phyloP scores from a whole-genome alignment of 2,888 invertebrate species.

The Mimachlamys varia region DNA sequence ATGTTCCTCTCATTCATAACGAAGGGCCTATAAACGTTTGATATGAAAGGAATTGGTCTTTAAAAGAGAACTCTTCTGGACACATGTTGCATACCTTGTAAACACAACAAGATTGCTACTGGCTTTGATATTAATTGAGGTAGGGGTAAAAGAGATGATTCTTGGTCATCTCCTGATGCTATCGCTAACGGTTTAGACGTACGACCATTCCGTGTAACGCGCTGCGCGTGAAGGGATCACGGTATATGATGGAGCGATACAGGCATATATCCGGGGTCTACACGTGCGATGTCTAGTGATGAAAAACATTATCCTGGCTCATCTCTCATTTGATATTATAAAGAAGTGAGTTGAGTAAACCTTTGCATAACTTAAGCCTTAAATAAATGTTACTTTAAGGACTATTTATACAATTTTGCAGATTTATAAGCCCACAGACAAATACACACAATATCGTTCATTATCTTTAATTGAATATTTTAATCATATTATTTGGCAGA shows the following conservation, averaged over 20 bases:
- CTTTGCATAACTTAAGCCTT: not conserved
- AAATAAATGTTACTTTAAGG: not conserved
- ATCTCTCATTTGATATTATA: not conserved
- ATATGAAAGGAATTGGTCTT: slow-evolving; percentile 34
- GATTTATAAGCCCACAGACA: too few relatives aligned
- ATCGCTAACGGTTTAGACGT: not conserved
- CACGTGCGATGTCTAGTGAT: not conserved
- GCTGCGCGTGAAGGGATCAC: not conserved
- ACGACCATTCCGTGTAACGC: not conserved
- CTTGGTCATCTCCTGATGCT: slow-evolving; percentile 6
- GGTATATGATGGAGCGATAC: not conserved
- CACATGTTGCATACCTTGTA: slow-evolving; percentile 8
- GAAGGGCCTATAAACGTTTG: slow-evolving; percentile 27
- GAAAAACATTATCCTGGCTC: not conserved
- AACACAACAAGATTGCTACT: not conserved
- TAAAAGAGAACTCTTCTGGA: not conserved
- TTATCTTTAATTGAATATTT: too few relatives aligned
- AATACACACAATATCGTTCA: too few relatives aligned
- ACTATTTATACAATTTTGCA: too few relatives aligned
- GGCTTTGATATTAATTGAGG: slow-evolving; percentile 18
- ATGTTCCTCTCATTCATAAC: slow-evolving; percentile 1
- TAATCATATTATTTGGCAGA: too few relatives aligned
- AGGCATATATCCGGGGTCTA: not conserved
- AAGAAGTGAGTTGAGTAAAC: not conserved
- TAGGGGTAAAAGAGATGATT: slow-evolving; percentile 13